Evolutionary conservation across 2,888 invertebrate species (phyloP).

Genomic region (Gisinianus flammeolus): DNA sequence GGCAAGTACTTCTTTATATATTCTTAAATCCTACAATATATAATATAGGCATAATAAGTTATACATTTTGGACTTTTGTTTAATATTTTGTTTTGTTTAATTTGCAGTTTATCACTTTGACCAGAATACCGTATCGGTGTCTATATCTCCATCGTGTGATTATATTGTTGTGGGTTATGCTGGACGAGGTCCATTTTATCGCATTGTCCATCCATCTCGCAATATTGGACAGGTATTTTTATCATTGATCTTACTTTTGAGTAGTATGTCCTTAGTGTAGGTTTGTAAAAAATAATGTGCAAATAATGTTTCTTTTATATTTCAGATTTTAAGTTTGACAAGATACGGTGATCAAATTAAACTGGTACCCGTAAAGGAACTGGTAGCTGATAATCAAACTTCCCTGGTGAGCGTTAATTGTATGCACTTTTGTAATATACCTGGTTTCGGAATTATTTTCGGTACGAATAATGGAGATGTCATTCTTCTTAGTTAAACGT

Average conservation of each 20-base stretch:
- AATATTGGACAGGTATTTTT: slow-evolving; percentile 53
- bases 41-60: no score
- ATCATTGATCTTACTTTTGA: background rate
- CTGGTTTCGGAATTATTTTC: slow-evolving; percentile 57
- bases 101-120: slow-evolving; percentile 58
- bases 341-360: slow-evolving; percentile 48
- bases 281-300: background rate
- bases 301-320: slow-evolving; percentile 6
- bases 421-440: slow-evolving; percentile 57
- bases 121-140: slow-evolving; percentile 57
- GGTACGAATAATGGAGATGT: slow-evolving; percentile 58
- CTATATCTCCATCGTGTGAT: slow-evolving; percentile 56
- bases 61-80: no score
- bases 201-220: slow-evolving; percentile 55
- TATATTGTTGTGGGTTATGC: slow-evolving; percentile 58
- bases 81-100: no score
- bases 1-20: no score
- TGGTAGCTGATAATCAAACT: slow-evolving; percentile 54
- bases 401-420: slow-evolving; percentile 57
- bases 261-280: background rate
- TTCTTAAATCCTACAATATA: no score
- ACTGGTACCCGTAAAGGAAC: slow-evolving; percentile 55
- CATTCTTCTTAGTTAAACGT: slow-evolving; percentile 52
- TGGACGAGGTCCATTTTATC: slow-evolving; percentile 56
- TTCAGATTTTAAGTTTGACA: slow-evolving; percentile 54